These are phyloP conservation scores for Peromyscus leucopus DNA, from an alignment of 2,113 vertebrate genomes.

Conservation along the genomic window DNA sequence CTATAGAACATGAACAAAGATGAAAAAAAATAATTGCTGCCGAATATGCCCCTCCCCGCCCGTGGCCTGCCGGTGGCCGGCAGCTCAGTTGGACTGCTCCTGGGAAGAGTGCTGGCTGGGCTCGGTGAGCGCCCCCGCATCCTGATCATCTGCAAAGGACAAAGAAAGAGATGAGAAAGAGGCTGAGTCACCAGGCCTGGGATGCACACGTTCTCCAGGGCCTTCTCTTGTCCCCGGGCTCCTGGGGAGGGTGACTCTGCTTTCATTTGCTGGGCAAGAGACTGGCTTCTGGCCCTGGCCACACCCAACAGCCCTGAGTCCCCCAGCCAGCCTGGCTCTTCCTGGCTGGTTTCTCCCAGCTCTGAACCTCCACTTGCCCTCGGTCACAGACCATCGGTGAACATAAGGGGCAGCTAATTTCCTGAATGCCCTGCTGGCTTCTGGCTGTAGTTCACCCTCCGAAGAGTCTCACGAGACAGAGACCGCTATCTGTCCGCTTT, in stretches of 20 bases:
- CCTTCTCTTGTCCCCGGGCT: neutral
- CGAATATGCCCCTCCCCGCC: neutral
- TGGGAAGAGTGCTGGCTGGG: slow-evolving; percentile 66
- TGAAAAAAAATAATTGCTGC: neutral
- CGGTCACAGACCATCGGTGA: neutral
- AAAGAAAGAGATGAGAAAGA: slow-evolving; percentile 40
- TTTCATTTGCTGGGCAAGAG: neutral
- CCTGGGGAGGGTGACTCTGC: neutral
- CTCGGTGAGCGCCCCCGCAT: slow-evolving; percentile 58
- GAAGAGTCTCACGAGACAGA: neutral
- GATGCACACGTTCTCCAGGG: neutral
- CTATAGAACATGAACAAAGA: neutral
- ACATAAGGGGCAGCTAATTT: neutral
- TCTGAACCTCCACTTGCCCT: neutral
- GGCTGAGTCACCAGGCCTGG: neutral
- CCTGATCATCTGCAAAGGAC: slow-evolving; percentile 77
- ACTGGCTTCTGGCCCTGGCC: neutral
- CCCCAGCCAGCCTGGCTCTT: neutral
- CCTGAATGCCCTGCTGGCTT: neutral
- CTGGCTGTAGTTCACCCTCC: neutral
- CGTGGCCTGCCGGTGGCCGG: neutral
- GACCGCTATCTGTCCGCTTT: neutral
- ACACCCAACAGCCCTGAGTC: neutral
- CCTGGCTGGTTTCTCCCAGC: neutral
- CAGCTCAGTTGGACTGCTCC: slow-evolving; percentile 78